phyloP scores from a whole-genome alignment of 2,113 vertebrate genomes.

The Delphinapterus leucas region DNA sequence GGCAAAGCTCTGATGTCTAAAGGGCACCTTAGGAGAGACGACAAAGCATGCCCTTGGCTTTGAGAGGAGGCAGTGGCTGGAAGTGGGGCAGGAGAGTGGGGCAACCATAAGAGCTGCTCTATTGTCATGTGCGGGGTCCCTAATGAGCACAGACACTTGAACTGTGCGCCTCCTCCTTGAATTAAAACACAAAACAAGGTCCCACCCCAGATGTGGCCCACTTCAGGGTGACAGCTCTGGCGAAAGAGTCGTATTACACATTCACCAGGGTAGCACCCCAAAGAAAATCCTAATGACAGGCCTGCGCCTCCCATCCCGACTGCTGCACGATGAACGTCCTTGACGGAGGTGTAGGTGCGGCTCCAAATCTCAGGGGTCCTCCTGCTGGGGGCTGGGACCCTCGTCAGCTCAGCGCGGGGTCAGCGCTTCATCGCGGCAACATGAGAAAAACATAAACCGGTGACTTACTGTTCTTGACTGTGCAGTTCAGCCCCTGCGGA shows the following conservation, averaged over 20 bases:
- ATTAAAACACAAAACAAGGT: background rate
- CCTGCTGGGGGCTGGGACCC: background rate
- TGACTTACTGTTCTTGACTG: constrained; percentile 83
- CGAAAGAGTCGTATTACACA: background rate
- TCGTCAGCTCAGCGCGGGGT: background rate
- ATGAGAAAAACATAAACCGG: background rate
- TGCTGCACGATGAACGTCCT: background rate
- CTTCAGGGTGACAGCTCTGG: background rate
- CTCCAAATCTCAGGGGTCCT: background rate
- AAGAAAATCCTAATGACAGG: background rate
- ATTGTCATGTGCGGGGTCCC: background rate
- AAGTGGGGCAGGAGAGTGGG: background rate
- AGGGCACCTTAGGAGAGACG: background rate
- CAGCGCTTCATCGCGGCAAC: background rate
- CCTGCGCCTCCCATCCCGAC: background rate
- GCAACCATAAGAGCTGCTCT: background rate
- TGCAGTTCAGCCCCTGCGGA: constrained; percentile 81
- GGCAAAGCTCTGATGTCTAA: background rate
- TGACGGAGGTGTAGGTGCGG: accelerated
- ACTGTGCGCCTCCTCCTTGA: background rate
- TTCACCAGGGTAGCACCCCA: background rate
- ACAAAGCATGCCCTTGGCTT: background rate
- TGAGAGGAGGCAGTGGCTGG: background rate
- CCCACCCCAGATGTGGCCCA: background rate
- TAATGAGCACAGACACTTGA: background rate